Evolutionary conservation across 2,113 vertebrate species (phyloP).

Genomic region (Enhydra lutris): DNA sequence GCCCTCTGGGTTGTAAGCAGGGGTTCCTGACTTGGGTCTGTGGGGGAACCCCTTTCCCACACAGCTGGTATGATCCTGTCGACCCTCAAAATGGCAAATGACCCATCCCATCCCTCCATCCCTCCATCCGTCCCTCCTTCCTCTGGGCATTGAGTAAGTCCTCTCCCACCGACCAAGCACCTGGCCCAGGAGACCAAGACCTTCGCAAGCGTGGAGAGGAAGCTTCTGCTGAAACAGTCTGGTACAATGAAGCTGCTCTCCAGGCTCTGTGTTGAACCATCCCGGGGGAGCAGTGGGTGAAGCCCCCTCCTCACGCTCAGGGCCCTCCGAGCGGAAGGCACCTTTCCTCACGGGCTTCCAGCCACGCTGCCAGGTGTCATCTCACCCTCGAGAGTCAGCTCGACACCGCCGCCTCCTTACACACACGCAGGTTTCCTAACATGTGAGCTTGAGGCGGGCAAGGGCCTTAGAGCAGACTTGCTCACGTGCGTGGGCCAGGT

Average conservation of each 20-base stretch:
- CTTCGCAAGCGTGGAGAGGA: accelerated
- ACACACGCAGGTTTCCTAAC: background rate
- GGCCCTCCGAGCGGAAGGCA: accelerated
- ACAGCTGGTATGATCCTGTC: accelerated
- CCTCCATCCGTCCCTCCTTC: too few species aligned
- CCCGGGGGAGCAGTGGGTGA: accelerated
- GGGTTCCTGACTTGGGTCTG: background rate
- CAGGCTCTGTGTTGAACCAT: background rate
- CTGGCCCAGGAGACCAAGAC: background rate
- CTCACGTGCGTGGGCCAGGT: background rate
- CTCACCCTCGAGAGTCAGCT: background rate
- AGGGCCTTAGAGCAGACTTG: background rate
- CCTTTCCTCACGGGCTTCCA: background rate
- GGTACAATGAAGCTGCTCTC: too few species aligned
- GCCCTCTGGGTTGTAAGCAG: background rate
- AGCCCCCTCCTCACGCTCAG: background rate
- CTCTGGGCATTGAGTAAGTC: accelerated
- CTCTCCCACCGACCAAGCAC: background rate
- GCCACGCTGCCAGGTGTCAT: accelerated
- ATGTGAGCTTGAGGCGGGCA: too few species aligned
- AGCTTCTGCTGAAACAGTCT: background rate
- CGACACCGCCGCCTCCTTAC: background rate
- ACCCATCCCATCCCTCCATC: accelerated
- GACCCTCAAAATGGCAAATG: background rate
- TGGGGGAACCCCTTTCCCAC: background rate